A percentile compares a stretch with the other conserved stretches of the same genome.
Conservation (phyloP, 2,113 vertebrate genomes). For the Hoplias malabaricus region DNA sequence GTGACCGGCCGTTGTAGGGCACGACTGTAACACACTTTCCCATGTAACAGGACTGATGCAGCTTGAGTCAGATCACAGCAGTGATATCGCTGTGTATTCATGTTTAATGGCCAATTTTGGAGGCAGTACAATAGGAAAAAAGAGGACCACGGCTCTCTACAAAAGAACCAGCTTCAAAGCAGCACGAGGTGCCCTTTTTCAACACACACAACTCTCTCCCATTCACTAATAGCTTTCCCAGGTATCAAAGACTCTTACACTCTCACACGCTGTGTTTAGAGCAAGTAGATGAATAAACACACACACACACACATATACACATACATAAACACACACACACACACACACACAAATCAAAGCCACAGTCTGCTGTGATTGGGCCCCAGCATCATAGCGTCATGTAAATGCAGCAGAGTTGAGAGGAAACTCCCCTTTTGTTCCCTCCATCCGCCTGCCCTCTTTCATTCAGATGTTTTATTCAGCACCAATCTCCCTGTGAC, state of each 20-base stretch:
- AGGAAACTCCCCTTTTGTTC: constrained; percentile 16
- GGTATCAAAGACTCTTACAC: constrained; percentile 13
- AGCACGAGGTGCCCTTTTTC: background rate
- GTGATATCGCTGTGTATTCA: background rate
- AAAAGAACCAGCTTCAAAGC: constrained; percentile 18
- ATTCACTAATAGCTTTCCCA: constrained; percentile 23
- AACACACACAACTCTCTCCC: background rate
- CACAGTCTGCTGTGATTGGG: constrained; percentile 31
- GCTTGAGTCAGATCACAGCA: background rate
- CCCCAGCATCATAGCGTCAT: background rate
- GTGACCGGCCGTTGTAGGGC: too few species aligned
- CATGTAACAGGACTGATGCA: too few species aligned
- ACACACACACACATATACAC: background rate
- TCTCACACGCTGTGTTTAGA: background rate
- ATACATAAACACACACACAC: background rate
- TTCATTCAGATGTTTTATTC: constrained; percentile 2
- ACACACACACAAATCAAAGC: constrained; percentile 36
- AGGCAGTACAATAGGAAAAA: constrained; percentile 24
- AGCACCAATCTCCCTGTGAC: background rate
- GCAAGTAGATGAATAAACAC: constrained; percentile 16
- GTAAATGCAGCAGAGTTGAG: constrained; percentile 27
- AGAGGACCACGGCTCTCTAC: constrained; percentile 2
- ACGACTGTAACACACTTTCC: too few species aligned
- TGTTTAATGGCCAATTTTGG: background rate
- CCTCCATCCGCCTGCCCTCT: background rate